Base-by-base conservation (phyloP, 1,140 invertebrate species). In the Panagrolaimus sp. region DNA sequence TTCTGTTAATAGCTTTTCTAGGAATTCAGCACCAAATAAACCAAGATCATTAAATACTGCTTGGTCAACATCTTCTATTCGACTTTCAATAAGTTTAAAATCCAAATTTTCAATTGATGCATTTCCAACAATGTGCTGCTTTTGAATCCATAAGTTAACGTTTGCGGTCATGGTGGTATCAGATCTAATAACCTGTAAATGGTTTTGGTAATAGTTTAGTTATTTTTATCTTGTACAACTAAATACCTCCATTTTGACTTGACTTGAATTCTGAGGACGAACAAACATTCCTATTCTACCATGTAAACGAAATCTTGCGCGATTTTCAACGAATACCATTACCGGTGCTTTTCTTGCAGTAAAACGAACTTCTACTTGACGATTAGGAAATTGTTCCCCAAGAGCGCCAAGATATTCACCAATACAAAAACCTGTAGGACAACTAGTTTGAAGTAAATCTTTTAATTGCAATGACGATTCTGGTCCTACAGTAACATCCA, bases 121-220 rank as follows among this genome's bases (percentile, higher is more conserved):
- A 20, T 76, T 76, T 20, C 73, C 73, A 20, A 74, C 67, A 70
- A 73, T 78, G 57, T 71, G 38, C 63, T 63, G 43, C 61, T 72
- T 70, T 23, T 79, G 65, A 25, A 82, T 78, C 72, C 75, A 78
- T 47, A 82, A 62, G 46, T 74, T 72, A 13, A 82, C 79, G 65
- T 82, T 83, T 5, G 80, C 80, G 9, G 80, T 83, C 71, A 82
- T 71, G 20, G 80, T 83, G 14, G 79, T 83, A 38, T 83, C 80
- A 0, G 80, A 68, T 48, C 68, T 65, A 11, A 81, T 66, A 14
- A 79, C 67, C 73, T 79, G 47, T 5, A 61, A 53, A 16, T 16
- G n/a, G n/a, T 14, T 20, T 2, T 1, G 13, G 5, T 57, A 38
- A 8, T 43, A 46, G 25, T 1, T 48, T 9, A 20, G 71, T 38